A percentile compares a stretch with the other conserved stretches of the same genome.
Evolutionary conservation across 2,797 vertebrate species (phyloP).

Genomic region (Picus viridis): DNA sequence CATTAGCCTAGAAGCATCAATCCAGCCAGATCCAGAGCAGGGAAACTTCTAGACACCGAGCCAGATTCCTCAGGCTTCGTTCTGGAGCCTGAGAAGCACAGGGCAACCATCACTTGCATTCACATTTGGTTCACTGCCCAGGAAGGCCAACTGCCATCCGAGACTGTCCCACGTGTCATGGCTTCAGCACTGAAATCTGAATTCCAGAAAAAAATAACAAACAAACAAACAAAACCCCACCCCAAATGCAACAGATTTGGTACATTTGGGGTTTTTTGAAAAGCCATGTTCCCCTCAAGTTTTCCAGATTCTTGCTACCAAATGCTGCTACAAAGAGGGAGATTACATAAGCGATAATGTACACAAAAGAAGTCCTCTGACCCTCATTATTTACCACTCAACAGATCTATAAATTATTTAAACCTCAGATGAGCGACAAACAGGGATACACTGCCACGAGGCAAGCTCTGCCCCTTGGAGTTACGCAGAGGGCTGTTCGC

Average conservation of each 20-base stretch:
- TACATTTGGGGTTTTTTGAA: not conserved
- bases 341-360: not conserved
- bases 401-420: not conserved
- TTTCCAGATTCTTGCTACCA: not conserved
- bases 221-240: not conserved
- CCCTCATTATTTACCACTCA: not conserved
- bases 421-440: not conserved
- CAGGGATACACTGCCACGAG: not conserved
- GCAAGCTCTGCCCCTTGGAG: not conserved
- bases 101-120: not conserved
- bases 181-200: not conserved
- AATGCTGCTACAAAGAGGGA: not conserved
- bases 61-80: not conserved
- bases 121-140: not conserved
- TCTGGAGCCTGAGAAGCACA: not conserved
- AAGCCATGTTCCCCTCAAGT: not conserved
- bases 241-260: not conserved
- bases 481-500: not conserved
- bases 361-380: not conserved
- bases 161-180: not conserved
- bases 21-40: not conserved
- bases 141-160: not conserved
- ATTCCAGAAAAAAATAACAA: not conserved
- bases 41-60: not conserved
- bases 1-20: not conserved